Evolutionary conservation across 2,113 vertebrate genomes (phyloP).

Genomic region (Garra rufa): DNA sequence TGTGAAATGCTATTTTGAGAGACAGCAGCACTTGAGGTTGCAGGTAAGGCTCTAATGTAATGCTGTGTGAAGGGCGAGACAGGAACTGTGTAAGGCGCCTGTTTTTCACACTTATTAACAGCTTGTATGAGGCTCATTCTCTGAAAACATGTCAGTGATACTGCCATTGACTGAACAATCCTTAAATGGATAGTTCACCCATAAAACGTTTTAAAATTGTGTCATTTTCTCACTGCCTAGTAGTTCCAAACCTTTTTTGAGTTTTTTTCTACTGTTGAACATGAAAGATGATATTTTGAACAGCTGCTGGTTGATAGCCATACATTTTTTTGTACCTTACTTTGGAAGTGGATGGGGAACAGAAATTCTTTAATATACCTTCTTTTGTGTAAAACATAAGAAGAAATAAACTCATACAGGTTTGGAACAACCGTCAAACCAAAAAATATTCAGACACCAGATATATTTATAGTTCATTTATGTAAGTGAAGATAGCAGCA

Average conservation of each 20-base stretch:
- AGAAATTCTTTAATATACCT: not conserved
- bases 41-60: slow-evolving; percentile 10
- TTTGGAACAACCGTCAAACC: too few relatives aligned
- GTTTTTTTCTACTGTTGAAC: too few relatives aligned
- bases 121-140: not conserved
- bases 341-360: too few relatives aligned
- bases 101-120: slow-evolving; percentile 24
- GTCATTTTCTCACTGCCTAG: not conserved
- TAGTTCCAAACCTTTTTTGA: too few relatives aligned
- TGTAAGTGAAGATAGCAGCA: too few relatives aligned
- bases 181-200: not conserved
- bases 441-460: too few relatives aligned
- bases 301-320: too few relatives aligned
- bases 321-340: too few relatives aligned
- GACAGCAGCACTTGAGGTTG: not conserved
- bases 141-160: not conserved
- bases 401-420: not conserved
- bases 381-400: not conserved
- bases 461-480: too few relatives aligned
- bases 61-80: slow-evolving; percentile 24
- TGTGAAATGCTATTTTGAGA: not conserved
- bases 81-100: not conserved
- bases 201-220: not conserved
- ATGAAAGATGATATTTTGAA: too few relatives aligned
- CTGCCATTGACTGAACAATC: not conserved